phyloP scores from a whole-genome alignment of 2,888 invertebrate genomes.

The Leptinotarsa rubiginosa region DNA sequence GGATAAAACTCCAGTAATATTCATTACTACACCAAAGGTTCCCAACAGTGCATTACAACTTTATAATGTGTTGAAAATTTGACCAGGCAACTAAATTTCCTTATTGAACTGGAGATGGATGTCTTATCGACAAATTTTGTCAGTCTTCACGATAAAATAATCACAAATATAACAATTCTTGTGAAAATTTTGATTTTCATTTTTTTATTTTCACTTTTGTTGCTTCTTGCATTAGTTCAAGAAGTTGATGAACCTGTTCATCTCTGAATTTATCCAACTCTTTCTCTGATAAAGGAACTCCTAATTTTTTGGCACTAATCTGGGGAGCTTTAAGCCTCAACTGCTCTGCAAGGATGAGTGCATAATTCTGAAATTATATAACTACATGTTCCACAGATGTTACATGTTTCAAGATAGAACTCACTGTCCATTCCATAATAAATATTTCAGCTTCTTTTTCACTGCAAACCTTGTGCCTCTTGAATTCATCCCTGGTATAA shows the following conservation, averaged over 20 bases:
- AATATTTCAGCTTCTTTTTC: conserved; percentile 80
- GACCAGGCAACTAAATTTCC: too few species aligned
- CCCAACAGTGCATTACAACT: too few species aligned
- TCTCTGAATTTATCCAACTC: conserved; percentile 80
- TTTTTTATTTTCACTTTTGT: conserved; percentile 56
- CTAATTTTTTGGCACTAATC: conserved; percentile 72
- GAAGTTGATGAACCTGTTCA: conserved; percentile 87
- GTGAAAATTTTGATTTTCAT: neutral
- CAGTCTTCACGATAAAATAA: too few species aligned
- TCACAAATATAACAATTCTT: too few species aligned
- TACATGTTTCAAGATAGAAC: neutral
- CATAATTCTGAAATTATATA: conserved; percentile 76
- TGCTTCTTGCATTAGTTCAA: conserved; percentile 83
- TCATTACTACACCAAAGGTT: too few species aligned
- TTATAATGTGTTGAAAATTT: too few species aligned
- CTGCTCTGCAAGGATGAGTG: conserved; percentile 79
- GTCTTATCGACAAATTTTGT: too few species aligned
- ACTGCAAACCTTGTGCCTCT: conserved; percentile 81
- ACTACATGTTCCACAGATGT: neutral
- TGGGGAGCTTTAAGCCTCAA: conserved; percentile 68
- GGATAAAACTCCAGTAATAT: too few species aligned
- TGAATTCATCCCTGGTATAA: conserved; percentile 80
- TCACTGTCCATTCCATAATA: conserved; percentile 92
- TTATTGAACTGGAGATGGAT: too few species aligned
- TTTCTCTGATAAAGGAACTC: conserved; percentile 72